These are phyloP conservation scores for Chondrilla cf. caribensis DNA, from an alignment of 37 sponge, comb jelly and placozoan species.

Conservation along the genomic window DNA sequence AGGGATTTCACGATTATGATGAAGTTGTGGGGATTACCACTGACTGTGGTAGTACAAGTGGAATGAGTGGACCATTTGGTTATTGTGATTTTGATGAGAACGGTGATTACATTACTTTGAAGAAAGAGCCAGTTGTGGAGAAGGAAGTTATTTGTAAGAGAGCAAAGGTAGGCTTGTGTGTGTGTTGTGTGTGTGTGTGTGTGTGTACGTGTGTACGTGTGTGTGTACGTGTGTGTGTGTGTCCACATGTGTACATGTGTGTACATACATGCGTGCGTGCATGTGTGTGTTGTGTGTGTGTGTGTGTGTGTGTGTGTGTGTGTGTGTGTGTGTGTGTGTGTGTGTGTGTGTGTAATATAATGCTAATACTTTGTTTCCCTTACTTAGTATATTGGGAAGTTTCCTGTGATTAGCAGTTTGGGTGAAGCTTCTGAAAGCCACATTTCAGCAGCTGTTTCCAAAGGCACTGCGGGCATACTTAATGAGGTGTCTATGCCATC, in stretches of 20 bases:
- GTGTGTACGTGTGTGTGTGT: constrained; percentile 24
- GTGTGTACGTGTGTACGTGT: constrained; percentile 18
- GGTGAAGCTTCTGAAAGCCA: too few species aligned
- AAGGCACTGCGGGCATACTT: too few species aligned
- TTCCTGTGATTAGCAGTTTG: too few species aligned
- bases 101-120: too few species aligned
- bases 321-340: constrained; percentile 14
- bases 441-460: too few species aligned
- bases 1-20: not conserved
- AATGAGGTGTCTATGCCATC: too few species aligned
- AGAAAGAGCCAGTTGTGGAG: not conserved
- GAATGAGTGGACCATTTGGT: too few species aligned
- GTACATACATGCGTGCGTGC: constrained; percentile 4
- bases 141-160: not conserved
- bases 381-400: too few species aligned
- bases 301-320: constrained; percentile 26
- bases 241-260: not conserved
- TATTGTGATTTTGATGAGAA: too few species aligned
- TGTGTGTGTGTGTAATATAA: too few species aligned
- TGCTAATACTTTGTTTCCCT: too few species aligned
- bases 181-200: constrained; percentile 28
- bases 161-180: not conserved
- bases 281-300: constrained; percentile 14
- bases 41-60: not conserved
- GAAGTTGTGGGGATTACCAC: too few species aligned